Base-by-base conservation (phyloP, 2,113 vertebrate genomes). In the Dromaius novaehollandiae region DNA sequence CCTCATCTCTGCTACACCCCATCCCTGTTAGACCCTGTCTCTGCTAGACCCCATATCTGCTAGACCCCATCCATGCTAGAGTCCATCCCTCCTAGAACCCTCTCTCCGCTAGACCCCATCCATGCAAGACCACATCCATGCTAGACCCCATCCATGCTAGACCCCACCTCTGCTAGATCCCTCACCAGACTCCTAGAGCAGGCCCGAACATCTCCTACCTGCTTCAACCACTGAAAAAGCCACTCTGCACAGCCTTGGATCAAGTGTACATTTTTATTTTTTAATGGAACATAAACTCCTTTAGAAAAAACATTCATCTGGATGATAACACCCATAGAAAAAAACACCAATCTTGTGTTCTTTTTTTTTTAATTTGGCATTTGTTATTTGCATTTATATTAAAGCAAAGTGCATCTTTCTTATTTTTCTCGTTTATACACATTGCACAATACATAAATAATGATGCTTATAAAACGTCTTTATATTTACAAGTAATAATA, bases 371-470 rank as follows among this genome's bases (percentile, higher is more conserved):
- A 98, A 98, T 99, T 99, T 99, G 99, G 99, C 99, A 99, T 99
- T 99, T 99, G 99, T 99, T 99, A 99, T 99, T 98, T 99, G 99
- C 99, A 99, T 99, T 99, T 99, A 99, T 99, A 99, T 99, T 99
- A 99, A 98, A 99, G 99, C 99, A 99, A 99, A 99, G 99, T 99
- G 99, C 99, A 99, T 99, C 98, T 99, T 99, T 98, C 98, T 99
- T 99, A 98, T 97, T 98, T 98, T 99, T 99, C 98, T 99, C 98
- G 98, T 99, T 99, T 99, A 98, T 98, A 99, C 99, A 99, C 99
- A 99, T 99, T 99, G 99, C 99, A 99, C 99, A 99, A 99, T 99
- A 99, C 99, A 99, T 99, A 99, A 99, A 99, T 99, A 99, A 99
- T 99, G 99, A 99, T 99, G 99, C 99, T 99, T 99, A 99, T 99